Evolutionary conservation across 2,113 vertebrate genomes (phyloP).

Genomic region (Chroicocephalus ridibundus): DNA sequence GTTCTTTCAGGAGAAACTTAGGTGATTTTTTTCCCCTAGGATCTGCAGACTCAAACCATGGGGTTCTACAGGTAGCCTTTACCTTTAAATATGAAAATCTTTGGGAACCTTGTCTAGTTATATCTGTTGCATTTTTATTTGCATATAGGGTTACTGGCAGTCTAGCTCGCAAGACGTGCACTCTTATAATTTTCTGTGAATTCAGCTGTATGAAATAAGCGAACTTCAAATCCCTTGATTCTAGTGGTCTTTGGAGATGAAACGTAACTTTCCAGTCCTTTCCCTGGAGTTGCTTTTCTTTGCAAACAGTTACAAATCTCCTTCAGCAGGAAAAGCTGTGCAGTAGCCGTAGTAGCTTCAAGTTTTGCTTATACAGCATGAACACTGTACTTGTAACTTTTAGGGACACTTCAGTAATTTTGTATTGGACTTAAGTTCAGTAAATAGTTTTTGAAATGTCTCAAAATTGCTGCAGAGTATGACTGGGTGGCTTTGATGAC

Average conservation of each 20-base stretch:
- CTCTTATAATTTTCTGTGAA: background rate
- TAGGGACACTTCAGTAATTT: background rate
- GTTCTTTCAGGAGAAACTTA: background rate
- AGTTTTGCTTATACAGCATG: background rate
- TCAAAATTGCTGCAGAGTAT: background rate
- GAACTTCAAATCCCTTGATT: background rate
- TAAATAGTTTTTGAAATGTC: background rate
- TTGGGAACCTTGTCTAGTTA: background rate
- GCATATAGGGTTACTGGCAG: background rate
- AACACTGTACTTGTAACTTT: background rate
- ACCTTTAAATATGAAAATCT: background rate
- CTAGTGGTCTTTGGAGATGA: background rate
- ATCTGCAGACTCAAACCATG: background rate
- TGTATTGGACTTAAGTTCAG: background rate
- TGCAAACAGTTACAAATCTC: background rate
- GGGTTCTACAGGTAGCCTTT: background rate
- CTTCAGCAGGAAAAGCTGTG: background rate
- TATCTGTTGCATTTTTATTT: background rate
- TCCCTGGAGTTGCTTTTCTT: background rate
- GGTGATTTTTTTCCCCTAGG: background rate
- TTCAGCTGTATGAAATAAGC: background rate
- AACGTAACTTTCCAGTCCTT: background rate
- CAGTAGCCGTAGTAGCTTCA: background rate
- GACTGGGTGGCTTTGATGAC: background rate
- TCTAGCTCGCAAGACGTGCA: background rate